Base-by-base conservation (phyloP, 2,888 invertebrate species). In the Andrena camellia region DNA sequence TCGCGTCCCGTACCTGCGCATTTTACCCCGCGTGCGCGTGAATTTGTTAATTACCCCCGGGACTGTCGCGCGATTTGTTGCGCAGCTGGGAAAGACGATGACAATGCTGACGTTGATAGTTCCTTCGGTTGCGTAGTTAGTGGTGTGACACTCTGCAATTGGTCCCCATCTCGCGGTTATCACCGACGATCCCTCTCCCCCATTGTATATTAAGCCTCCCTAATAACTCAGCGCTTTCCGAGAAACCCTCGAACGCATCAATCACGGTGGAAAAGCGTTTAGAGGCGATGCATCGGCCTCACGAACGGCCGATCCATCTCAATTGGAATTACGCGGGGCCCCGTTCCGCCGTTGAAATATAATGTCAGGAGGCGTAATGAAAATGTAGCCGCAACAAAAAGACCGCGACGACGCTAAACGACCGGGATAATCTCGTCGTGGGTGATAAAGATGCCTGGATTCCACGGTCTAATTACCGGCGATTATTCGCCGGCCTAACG, bases 391-490 rank as follows among this genome's bases (percentile, higher is more conserved):
- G 63, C 50, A 29, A 26, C 59, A 83, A 83, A 76, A 82, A 48
- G 76, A 35, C 42, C 50, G 35, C 4, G 54, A 35, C 33, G 84
- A 66, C 67, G 76, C 48, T 76, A 75, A 83, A 87, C 77, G 76
- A 67, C 67, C 80, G 26, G 76, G 57, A 77, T 75, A 81, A 67
- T 73, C 75, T 63, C 78, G 72, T 68, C 77, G 76, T 74, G 82
- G 74, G 73, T 85, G 83, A 78, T 86, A 84, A 82, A 86, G 77
- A 80, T 76, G 76, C 76, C 72, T 72, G 86, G 80, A 88, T 88
- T 81, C 84, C 78, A 83, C 81, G 89, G 69, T 86, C 89, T 88
- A 88, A 88, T 88, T 89, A 87, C 78, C 78, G 57, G 48, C 77
- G 86, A 84, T 88, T 87, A 87, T 83, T 74, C 82, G 73, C 63